phyloP scores from a whole-genome alignment of 2,113 vertebrate species.

The Pagrus major region DNA sequence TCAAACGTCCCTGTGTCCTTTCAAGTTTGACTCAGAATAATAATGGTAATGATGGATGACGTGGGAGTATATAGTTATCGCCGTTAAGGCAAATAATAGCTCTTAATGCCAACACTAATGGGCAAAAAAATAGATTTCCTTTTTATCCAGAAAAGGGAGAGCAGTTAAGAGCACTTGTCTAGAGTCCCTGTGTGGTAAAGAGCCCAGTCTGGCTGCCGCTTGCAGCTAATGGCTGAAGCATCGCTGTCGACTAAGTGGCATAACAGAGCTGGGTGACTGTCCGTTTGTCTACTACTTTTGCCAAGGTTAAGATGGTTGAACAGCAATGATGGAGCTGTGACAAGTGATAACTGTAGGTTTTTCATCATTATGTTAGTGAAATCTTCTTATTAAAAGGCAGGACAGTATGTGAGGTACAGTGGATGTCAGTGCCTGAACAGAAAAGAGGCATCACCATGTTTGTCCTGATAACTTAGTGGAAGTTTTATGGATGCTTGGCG shows the following conservation, averaged over 20 bases:
- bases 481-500: neutral
- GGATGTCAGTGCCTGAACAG: neutral
- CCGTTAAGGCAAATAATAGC: conserved; percentile 75
- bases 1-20: conserved; percentile 73
- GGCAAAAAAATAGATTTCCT: conserved; percentile 73
- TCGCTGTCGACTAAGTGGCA: conserved; percentile 14
- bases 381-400: neutral
- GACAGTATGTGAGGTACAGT: neutral
- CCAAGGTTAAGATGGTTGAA: conserved; percentile 43
- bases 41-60: conserved; percentile 74
- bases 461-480: neutral
- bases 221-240: conserved; percentile 53
- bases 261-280: conserved; percentile 8
- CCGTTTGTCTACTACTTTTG: neutral
- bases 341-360: conserved; percentile 16
- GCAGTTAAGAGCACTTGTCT: conserved; percentile 73
- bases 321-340: conserved; percentile 16
- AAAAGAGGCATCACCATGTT: neutral
- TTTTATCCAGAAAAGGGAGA: conserved; percentile 64
- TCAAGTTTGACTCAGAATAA: conserved; percentile 77
- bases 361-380: conserved; percentile 3
- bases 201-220: conserved; percentile 43
- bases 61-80: conserved; percentile 66
- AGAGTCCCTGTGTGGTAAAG: conserved; percentile 45
- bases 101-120: conserved; percentile 80